These are phyloP conservation scores for Meriones unguiculatus DNA, from an alignment of 2,113 vertebrate genomes.

Conservation along the genomic window DNA sequence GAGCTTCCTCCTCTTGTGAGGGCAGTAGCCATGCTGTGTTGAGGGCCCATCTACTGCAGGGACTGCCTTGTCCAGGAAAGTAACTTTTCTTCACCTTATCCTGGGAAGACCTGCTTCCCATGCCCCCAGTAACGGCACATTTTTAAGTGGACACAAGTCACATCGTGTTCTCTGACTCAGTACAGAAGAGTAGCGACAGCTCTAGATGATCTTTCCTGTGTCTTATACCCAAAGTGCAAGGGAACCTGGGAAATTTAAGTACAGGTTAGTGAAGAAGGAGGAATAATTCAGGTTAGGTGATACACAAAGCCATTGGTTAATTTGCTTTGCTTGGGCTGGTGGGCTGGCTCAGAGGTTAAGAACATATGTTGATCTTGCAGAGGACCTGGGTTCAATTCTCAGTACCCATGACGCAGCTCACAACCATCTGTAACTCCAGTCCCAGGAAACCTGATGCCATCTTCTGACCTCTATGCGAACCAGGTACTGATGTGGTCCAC, in stretches of 20 bases:
- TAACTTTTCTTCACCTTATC: not conserved
- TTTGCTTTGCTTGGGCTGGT: not conserved
- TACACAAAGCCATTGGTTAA: not conserved
- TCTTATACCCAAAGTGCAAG: not conserved
- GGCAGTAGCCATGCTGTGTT: not conserved
- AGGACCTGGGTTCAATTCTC: not conserved
- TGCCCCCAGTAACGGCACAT: not conserved
- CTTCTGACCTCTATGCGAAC: too few species aligned
- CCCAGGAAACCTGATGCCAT: not conserved
- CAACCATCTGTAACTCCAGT: not conserved
- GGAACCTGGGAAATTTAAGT: not conserved
- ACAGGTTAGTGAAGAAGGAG: not conserved
- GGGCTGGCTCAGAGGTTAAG: not conserved
- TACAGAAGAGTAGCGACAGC: not conserved
- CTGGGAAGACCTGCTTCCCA: not conserved
- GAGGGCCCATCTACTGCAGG: not conserved
- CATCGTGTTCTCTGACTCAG: not conserved
- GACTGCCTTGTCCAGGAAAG: not conserved
- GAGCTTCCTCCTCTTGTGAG: not conserved
- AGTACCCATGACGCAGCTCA: not conserved
- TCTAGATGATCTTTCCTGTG: not conserved
- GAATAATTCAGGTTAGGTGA: not conserved
- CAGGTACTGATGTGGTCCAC: not conserved
- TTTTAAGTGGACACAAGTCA: not conserved
- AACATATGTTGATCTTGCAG: not conserved